Evolutionary conservation across 92 coral and sea anemone species (phyloP).

Genomic region (Porites lobata): DNA sequence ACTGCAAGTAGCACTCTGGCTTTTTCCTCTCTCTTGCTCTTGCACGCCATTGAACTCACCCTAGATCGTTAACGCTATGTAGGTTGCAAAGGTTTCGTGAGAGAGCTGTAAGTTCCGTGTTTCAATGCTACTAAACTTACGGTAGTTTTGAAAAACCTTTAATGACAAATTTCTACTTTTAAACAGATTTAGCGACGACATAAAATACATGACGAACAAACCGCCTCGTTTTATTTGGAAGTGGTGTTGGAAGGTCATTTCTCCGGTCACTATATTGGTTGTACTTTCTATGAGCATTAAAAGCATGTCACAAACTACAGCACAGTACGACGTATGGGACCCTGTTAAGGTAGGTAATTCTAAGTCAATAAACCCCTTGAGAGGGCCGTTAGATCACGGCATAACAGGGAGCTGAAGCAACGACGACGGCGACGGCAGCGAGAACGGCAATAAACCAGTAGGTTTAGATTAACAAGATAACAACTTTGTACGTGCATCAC

Average conservation of each 20-base stretch:
- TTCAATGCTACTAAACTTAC: too few species aligned
- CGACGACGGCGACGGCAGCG: too few species aligned
- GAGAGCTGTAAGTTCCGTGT: too few species aligned
- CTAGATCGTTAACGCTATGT: too few species aligned
- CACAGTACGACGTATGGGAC: conserved; percentile 85
- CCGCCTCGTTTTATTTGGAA: conserved; percentile 99
- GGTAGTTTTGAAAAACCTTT: background rate
- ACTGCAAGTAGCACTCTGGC: too few species aligned
- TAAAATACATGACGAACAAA: conserved; percentile 97
- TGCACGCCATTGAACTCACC: too few species aligned
- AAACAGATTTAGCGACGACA: conserved; percentile 93
- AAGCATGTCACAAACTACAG: conserved; percentile 77
- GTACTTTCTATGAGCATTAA: conserved; percentile 93
- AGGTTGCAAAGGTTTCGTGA: too few species aligned
- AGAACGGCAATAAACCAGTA: too few species aligned
- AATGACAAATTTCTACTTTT: background rate
- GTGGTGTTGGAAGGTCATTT: conserved; percentile 98
- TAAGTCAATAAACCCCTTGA: background rate
- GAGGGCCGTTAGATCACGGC: background rate
- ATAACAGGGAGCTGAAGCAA: too few species aligned
- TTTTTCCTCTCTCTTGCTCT: too few species aligned
- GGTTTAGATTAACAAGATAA: too few species aligned
- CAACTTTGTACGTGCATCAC: too few species aligned
- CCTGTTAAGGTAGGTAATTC: conserved; percentile 62
- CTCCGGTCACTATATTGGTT: conserved; percentile 91